A percentile compares a stretch with the other conserved stretches of the same genome.
Conservation (phyloP, 2,113 vertebrate genomes). For the Montifringilla adamsi region DNA sequence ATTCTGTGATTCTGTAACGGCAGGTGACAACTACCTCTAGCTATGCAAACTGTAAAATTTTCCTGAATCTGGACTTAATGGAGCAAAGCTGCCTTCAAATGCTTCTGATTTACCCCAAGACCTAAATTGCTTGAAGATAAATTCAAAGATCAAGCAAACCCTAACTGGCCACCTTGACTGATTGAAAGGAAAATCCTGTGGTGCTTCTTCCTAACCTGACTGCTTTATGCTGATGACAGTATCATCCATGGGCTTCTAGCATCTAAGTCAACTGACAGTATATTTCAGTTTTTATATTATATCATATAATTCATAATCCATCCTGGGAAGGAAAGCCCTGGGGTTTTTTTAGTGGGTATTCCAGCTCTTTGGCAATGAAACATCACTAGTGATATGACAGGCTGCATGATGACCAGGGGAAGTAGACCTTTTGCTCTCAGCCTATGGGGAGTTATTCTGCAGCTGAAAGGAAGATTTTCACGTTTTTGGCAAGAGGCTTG, state of each 20-base stretch:
- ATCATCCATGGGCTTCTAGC: neutral
- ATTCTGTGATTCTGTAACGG: neutral
- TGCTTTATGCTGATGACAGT: neutral
- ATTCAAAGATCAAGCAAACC: neutral
- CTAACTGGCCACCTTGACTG: neutral
- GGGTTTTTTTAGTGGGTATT: neutral
- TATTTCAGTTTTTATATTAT: neutral
- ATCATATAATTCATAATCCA: neutral
- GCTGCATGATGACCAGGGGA: accelerated
- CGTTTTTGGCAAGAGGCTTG: neutral
- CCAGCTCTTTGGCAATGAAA: neutral
- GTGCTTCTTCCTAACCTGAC: neutral
- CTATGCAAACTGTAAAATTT: neutral
- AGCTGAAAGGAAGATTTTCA: neutral
- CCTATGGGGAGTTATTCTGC: neutral
- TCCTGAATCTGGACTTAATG: neutral
- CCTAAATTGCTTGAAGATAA: neutral
- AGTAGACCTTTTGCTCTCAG: neutral
- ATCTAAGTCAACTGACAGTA: neutral
- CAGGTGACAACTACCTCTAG: neutral
- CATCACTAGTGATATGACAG: neutral
- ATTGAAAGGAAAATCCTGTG: neutral
- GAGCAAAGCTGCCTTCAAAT: neutral
- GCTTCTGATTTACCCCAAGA: neutral
- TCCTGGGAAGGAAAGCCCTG: accelerated